A percentile compares a stretch with the other conserved stretches of the same genome.
Conservation (phyloP, 2,113 vertebrate species). For the Hemiscyllium ocellatum region DNA sequence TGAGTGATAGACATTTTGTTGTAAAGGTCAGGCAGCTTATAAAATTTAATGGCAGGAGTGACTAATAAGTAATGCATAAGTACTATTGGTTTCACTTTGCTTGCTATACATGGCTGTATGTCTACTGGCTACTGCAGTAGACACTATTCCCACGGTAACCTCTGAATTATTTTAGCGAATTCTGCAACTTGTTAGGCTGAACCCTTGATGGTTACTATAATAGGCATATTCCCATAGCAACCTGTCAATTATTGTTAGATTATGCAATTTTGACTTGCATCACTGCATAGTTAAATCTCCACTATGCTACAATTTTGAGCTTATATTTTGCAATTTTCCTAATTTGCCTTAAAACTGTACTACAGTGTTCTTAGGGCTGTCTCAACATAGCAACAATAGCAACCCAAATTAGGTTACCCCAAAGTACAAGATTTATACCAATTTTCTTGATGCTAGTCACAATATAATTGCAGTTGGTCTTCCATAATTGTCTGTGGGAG, state of each 20-base stretch:
- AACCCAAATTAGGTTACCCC: background rate
- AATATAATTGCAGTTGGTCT: background rate
- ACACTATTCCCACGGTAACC: background rate
- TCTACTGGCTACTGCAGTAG: background rate
- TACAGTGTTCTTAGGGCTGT: background rate
- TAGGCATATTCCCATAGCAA: slow-evolving; percentile 29
- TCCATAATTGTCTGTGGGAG: background rate
- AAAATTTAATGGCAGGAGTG: slow-evolving; percentile 24
- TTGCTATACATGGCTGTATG: background rate
- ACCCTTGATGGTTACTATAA: background rate
- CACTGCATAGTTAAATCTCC: background rate
- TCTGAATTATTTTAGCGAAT: slow-evolving; percentile 5
- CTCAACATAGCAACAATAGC: background rate
- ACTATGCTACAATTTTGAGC: background rate
- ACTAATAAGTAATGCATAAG: slow-evolving; percentile 13
- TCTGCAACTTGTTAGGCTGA: background rate
- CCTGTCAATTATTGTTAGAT: slow-evolving; percentile 17
- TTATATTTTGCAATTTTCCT: background rate
- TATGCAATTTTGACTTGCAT: slow-evolving; percentile 14
- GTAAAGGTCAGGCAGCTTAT: slow-evolving; percentile 11
- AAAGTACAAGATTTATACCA: background rate
- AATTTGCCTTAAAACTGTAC: background rate
- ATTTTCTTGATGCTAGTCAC: background rate
- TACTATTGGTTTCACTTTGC: background rate
- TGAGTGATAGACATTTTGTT: background rate